These are phyloP conservation scores for Kobus ellipsiprymnus DNA, from an alignment of 2,113 vertebrate species.

Conservation along the genomic window DNA sequence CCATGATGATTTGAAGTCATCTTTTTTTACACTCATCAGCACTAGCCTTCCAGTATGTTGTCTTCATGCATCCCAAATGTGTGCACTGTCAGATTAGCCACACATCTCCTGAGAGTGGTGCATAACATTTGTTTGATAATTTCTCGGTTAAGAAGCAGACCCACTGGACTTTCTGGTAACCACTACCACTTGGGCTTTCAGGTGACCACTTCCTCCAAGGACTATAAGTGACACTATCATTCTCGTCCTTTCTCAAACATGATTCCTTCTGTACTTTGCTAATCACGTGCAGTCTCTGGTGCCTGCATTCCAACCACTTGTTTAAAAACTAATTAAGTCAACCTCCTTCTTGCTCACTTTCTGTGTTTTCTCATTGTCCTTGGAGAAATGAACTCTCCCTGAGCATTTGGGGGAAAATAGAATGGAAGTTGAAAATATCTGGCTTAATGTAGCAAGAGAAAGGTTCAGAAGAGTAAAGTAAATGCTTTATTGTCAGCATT, in stretches of 20 bases:
- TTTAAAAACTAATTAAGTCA: slow-evolving; percentile 24
- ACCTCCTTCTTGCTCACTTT: neutral
- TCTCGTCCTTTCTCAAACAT: neutral
- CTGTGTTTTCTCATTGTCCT: slow-evolving; percentile 14
- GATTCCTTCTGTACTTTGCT: neutral
- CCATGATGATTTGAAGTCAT: neutral
- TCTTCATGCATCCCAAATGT: neutral
- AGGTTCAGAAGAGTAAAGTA: neutral
- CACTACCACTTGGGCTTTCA: neutral
- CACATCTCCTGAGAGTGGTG: neutral
- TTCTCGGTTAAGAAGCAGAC: neutral
- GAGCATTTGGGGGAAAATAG: neutral
- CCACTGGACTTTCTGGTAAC: neutral
- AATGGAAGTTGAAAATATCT: neutral
- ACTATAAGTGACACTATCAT: neutral
- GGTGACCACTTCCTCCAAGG: neutral
- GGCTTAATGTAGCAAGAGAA: neutral
- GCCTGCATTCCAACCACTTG: neutral
- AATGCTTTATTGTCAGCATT: neutral
- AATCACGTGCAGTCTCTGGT: neutral
- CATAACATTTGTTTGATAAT: neutral
- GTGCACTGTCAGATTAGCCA: neutral
- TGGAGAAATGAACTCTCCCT: slow-evolving; percentile 1
- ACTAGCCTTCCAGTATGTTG: neutral
- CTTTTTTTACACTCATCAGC: neutral